Base-by-base conservation (phyloP, 2,113 vertebrate species). In the Megaceryle torquata region DNA sequence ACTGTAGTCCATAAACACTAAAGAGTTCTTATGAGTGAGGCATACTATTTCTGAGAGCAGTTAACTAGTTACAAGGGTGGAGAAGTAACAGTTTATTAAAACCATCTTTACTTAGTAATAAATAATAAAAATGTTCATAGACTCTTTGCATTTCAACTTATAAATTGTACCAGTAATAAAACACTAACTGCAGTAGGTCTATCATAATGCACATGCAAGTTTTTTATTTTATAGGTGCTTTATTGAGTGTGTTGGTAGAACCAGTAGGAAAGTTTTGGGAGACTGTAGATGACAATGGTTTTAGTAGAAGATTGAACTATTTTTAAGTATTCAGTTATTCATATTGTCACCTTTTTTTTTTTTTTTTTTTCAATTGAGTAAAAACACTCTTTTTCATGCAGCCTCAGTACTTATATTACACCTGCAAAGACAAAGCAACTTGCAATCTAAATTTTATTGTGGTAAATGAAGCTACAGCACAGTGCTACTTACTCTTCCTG, bases 141-240 rank as follows among this genome's bases (percentile, higher is more conserved):
- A 75, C 53, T 82, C 39, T 71, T 57, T 94, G 94, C 60, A 43
- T 96, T 95, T 82, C 67, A 64, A 29, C 46, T 89, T 96, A n/a
- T 53, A 80, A 94, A 75, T 96, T 87, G 57, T 57, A 9, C 25
- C 57, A 72, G 11, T 17, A 80, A 65, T n/a, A 71, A 80, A 75
- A 17, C 37, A 82, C 61, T 77, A 69, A 46, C 54, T 82, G 44
- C 15, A 63, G 43, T 6, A 86, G 91, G 63, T 85, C 19, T 28
- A 25, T 43, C 28, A 22, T 7, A 72, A 48, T 43, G 26, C 19
- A 44, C 9, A 28, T 48, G 39, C 21, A 68, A 17, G 10, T 28
- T 31, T 57, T 71, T 44, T 28, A 35, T 59, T 93, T 91, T 63
- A 17, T 33, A 35, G 39, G 26, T 60, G 15, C 48, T 79, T 67